A percentile compares a stretch with the other conserved stretches of the same genome.
phyloP scores from a whole-genome alignment of 2,888 invertebrate genomes.

The Ctenicera cuprea region DNA sequence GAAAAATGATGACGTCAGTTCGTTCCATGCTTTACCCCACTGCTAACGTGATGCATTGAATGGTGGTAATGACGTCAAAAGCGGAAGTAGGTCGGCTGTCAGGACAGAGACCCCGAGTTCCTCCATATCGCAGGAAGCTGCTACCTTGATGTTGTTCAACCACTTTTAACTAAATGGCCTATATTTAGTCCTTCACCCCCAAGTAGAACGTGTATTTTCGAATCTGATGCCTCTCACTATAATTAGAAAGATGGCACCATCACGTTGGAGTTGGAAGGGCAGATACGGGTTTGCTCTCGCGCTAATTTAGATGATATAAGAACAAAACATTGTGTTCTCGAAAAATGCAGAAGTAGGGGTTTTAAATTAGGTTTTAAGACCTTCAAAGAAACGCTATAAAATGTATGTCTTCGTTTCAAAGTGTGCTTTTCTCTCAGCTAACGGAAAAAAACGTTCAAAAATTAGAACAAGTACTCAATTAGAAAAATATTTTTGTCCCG shows the following conservation, averaged over 20 bases:
- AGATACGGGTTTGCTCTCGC: slow-evolving; percentile 24
- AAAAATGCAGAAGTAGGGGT: slow-evolving; percentile 17
- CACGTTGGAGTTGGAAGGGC: slow-evolving; percentile 12
- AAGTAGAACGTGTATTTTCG: slow-evolving; percentile 24
- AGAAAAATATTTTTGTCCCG: no score
- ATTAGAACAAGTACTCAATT: no score
- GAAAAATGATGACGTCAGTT: slow-evolving; percentile 45
- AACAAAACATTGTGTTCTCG: slow-evolving; percentile 17
- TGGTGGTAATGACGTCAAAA: slow-evolving; percentile 57
- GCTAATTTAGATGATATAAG: slow-evolving; percentile 14
- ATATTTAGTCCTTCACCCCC: slow-evolving; percentile 40
- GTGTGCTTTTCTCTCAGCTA: not conserved
- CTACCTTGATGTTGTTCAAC: slow-evolving; percentile 37
- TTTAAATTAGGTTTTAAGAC: slow-evolving; percentile 23
- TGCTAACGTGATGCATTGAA: slow-evolving; percentile 48
- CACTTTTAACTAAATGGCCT: slow-evolving; percentile 36
- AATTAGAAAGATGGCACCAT: slow-evolving; percentile 39
- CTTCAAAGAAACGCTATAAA: not conserved
- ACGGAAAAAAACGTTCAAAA: no score
- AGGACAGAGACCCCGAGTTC: slow-evolving; percentile 58
- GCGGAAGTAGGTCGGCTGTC: slow-evolving; percentile 58
- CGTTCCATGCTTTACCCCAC: slow-evolving; percentile 16
- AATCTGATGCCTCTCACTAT: slow-evolving; percentile 31
- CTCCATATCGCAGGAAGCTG: slow-evolving; percentile 50
- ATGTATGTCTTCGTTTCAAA: not conserved